Evolutionary conservation across 1,140 invertebrate species (phyloP), one percentile per base, ranked within the genome.

Genomic region (Zaprionus ghesquierei): DNA sequence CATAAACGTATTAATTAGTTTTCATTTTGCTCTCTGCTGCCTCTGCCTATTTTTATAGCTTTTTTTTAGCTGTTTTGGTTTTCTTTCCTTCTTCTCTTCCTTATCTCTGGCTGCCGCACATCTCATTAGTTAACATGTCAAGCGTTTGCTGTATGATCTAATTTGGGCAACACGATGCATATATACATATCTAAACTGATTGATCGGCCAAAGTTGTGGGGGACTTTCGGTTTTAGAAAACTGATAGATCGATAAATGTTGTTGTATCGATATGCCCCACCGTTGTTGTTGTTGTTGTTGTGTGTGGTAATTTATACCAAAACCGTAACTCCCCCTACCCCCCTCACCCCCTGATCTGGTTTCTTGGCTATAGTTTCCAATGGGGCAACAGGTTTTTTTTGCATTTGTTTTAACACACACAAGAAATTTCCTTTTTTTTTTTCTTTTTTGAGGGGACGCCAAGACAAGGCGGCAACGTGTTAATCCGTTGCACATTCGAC

Each of bases 401-500:
- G 25, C 29, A 27, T 27, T 49, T 60, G 46, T 62, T 54, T 64
- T 25, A 12, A n/a, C 33, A 35, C 33, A n/a, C 13, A 35, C 33
- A n/a, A 35, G 12, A 80, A 82, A 75, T 89, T 50, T 49, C 63
- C 22, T 60, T 61, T 69, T 70, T 25, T 3, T 27, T 5, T 27
- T 65, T 33, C 22, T 38, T 41, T 31, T 46, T 31, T 10, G 29
- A 10, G 18, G 22, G 49, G 64, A 25, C 50, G 27, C 18, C 51
- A 38, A 51, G 50, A 50, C 44, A 33, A 51, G 69, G 38, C 76
- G 60, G 69, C 65, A 66, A 80, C 33, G 81, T 85, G 74, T 79
- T 81, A 86, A 87, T 87, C 79, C 74, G 59, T 73, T 76, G 29
- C 50, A 35, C 46, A 58, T 82, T 87, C 72, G 75, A 82, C 73